Conservation (phyloP, 1,140 invertebrate species). For the Drosophila oshimai region DNA sequence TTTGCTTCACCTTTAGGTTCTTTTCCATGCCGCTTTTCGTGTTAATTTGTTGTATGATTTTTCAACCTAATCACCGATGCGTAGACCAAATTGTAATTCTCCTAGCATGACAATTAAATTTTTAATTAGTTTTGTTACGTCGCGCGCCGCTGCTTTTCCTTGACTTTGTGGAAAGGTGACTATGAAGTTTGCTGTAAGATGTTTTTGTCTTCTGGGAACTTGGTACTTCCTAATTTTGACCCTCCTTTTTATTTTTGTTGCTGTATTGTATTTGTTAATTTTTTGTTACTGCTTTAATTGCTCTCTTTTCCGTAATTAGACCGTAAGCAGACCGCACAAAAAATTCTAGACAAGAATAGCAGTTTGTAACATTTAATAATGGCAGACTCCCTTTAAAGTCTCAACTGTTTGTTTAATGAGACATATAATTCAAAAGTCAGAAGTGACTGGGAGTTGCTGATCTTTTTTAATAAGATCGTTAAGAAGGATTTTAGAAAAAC, state of each 20-base stretch:
- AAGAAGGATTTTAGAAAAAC: slow-evolving; percentile 56
- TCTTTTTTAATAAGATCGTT: slow-evolving; percentile 67
- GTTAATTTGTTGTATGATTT: slow-evolving; percentile 63
- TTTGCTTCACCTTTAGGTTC: too few species aligned
- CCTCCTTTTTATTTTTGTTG: slow-evolving; percentile 24
- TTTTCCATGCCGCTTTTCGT: slow-evolving; percentile 30
- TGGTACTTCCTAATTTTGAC: slow-evolving; percentile 51
- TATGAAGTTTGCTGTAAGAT: slow-evolving; percentile 62
- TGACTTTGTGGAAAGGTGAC: slow-evolving; percentile 24
- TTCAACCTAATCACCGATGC: slow-evolving; percentile 51
- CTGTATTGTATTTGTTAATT: slow-evolving; percentile 65
- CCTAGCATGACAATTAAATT: too few species aligned
- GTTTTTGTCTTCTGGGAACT: slow-evolving; percentile 58
- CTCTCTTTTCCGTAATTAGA: slow-evolving; percentile 3
- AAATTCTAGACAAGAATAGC: slow-evolving; percentile 1
- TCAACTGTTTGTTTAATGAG: slow-evolving; percentile 54
- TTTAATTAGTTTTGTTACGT: too few species aligned
- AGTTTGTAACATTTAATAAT: slow-evolving; percentile 58
- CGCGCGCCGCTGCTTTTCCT: background rate
- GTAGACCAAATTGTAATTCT: slow-evolving; percentile 65
- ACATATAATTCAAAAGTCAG: slow-evolving; percentile 59
- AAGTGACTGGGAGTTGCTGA: slow-evolving; percentile 16
- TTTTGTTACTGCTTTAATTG: slow-evolving; percentile 79
- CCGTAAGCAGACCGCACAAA: slow-evolving; percentile 7
- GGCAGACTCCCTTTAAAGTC: background rate